Base-by-base conservation (phyloP, 2,797 vertebrate genomes). In the Sebastes trivittatus region DNA sequence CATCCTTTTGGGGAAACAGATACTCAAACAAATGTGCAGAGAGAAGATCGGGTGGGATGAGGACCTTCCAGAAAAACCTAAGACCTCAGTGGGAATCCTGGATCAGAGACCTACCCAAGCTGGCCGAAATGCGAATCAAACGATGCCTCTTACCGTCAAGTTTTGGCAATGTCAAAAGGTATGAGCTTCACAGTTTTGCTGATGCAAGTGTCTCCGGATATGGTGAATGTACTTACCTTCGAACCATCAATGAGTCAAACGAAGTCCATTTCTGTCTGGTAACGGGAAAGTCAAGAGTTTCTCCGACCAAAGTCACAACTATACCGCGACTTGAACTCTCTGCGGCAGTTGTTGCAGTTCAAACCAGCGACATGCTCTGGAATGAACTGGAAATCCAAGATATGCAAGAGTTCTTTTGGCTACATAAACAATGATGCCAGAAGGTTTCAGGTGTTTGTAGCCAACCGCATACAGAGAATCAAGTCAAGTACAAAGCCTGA, bases 21-120 rank as follows among this genome's bases (percentile, higher is more conserved):
- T 88, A 16, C 83, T 87, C 6, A 84, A 85, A 52, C 70, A 89
- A 70, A 88, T 89, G 81, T 85, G 86, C 52, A 76, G 27, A 72
- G 72, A 87, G 0, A 87, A 86, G 5, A 25, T 83, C 1, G 29
- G 9, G 5, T 90, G 85, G 85, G 82, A 90, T 68, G 60, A 87
- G 2, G 67, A 82, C 27, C 9, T 88, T 75, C 73, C 70, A 59
- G 82, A 82, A 6, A 20, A 42, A 64, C 13, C 5, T 87, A 36
- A 80, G 27, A 68, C 74, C 78, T 10, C 36, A 49, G 60, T 85
- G 82, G 84, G 82, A 85, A 22, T 80, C 71, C 4, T 85, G 73
- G 76, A 69, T 82, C 8, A 85, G 11, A 88, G 84, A 88, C 4
- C 30, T 86, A 25, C 46, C 80, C 1, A 81, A 27, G 58, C 22